Base-by-base conservation (phyloP, 2,888 invertebrate species). In the Ditula angustiorana region DNA sequence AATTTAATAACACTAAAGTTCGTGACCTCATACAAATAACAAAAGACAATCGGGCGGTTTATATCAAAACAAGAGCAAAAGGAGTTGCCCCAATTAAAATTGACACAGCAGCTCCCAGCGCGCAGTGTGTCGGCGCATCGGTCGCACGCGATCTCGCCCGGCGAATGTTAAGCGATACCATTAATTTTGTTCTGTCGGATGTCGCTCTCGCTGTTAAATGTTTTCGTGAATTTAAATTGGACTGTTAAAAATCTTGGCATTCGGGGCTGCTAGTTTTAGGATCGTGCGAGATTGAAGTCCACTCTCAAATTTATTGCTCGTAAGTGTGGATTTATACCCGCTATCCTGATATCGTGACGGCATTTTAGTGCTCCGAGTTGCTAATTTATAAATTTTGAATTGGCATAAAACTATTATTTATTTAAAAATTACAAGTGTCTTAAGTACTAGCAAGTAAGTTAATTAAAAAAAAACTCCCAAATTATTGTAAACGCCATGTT, bases 31-130 rank as follows among this genome's bases (percentile, higher is more conserved):
- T 83, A 87, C 87, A 89, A 89, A 87, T 83, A 86, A 85, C 82
- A 76, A 77, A 77, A 79, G 74, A 75, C 80, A 88, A 92, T 92
- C 92, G 79, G 72, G 69, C 66, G 70, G 69, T 76, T 71, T 74
- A 91, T 59, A 64, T 92, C 92, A 75, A 74, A 82, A 85, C 75
- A 84, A 82, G 82, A 86, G 80, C 80, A 88, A 86, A 85, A 62
- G 52, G 80, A 81, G 77, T 82, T 85, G 85, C 85, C 84, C 92
- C 92, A 92, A 92, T 92, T 92, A 92, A 91, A 91, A 84, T 85
- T 90, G 89, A 91, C 92, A 92, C 84, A 81, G 83, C 86, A 81
- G 87, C 86, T 86, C 80, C 87, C 87, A 83, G 82, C 82, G 84
- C n/a, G 82, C 87, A 86, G 88, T 86, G 84, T 76, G 74, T 64